A percentile compares a stretch with the other conserved stretches of the same genome.
phyloP scores from a whole-genome alignment of 1,140 invertebrate species.

The Megalonaias nervosa region DNA sequence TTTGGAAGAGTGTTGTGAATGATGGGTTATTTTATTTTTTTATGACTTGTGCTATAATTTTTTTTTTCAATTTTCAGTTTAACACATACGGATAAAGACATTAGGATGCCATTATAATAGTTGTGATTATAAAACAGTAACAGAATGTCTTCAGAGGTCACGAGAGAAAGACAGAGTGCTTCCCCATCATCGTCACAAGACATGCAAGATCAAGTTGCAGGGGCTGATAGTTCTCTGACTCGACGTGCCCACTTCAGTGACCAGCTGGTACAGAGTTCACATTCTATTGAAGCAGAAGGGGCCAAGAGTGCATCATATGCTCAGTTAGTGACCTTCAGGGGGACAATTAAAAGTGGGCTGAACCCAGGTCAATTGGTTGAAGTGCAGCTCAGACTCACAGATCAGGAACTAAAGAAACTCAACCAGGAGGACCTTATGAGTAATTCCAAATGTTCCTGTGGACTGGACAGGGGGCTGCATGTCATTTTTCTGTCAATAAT shows the following conservation, averaged over 20 bases:
- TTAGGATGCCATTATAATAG: too few species aligned
- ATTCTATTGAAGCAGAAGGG: slow-evolving; percentile 12
- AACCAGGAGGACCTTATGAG: background rate
- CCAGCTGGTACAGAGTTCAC: slow-evolving; percentile 18
- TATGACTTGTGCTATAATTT: too few species aligned
- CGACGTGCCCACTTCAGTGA: slow-evolving; percentile 18
- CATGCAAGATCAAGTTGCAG: background rate
- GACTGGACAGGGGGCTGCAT: slow-evolving; percentile 74
- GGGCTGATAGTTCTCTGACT: slow-evolving; percentile 10
- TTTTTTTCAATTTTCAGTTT: too few species aligned
- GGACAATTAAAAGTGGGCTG: slow-evolving; percentile 8
- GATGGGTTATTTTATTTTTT: too few species aligned
- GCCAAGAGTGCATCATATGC: slow-evolving; percentile 6
- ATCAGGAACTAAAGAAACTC: slow-evolving; percentile 14
- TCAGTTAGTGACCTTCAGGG: slow-evolving; percentile 26
- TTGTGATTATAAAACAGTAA: too few species aligned
- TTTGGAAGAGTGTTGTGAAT: too few species aligned
- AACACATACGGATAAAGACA: too few species aligned
- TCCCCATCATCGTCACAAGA: too few species aligned
- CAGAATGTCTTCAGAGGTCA: too few species aligned
- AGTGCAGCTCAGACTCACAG: slow-evolving; percentile 20
- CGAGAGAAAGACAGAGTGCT: too few species aligned
- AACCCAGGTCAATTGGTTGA: slow-evolving; percentile 20
- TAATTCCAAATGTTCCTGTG: background rate
- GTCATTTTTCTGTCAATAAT: slow-evolving; percentile 79